A percentile compares a stretch with the other conserved stretches of the same genome.
Evolutionary conservation across 1,140 invertebrate genomes (phyloP).

Genomic region (Amyelois transitella): DNA sequence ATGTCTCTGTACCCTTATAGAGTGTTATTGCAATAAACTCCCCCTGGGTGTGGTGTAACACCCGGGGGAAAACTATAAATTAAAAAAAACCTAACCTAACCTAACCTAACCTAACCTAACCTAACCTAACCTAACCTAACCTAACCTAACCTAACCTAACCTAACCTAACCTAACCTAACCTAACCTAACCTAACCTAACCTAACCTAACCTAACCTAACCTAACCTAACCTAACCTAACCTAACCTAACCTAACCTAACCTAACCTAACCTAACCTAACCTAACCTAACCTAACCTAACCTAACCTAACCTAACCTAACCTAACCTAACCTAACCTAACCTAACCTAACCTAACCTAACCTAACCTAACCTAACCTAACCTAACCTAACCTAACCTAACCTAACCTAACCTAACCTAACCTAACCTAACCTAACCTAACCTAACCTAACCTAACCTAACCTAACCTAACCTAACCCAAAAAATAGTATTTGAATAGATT

Average conservation of each 20-base stretch:
- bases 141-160: slow-evolving; percentile 20
- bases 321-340: slow-evolving; percentile 12
- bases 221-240: slow-evolving; percentile 12
- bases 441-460: slow-evolving; percentile 12
- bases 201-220: slow-evolving; percentile 17
- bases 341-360: slow-evolving; percentile 14
- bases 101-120: slow-evolving; percentile 24
- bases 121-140: slow-evolving; percentile 21
- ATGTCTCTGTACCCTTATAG: no score
- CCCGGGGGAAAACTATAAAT: no score
- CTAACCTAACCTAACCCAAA: slow-evolving; percentile 14
- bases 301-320: slow-evolving; percentile 9
- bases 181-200: slow-evolving; percentile 23
- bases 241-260: slow-evolving; percentile 22
- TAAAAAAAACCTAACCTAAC: slow-evolving; percentile 10
- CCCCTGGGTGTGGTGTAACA: no score
- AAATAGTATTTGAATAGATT: no score
- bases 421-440: slow-evolving; percentile 9
- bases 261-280: slow-evolving; percentile 24
- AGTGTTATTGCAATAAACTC: no score
- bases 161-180: slow-evolving; percentile 22
- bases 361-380: slow-evolving; percentile 9
- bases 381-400: slow-evolving; percentile 11
- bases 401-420: slow-evolving; percentile 10
- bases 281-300: slow-evolving; percentile 12